Evolutionary conservation across 2,888 invertebrate genomes (phyloP).

Genomic region (Eristalinus aeneus): DNA sequence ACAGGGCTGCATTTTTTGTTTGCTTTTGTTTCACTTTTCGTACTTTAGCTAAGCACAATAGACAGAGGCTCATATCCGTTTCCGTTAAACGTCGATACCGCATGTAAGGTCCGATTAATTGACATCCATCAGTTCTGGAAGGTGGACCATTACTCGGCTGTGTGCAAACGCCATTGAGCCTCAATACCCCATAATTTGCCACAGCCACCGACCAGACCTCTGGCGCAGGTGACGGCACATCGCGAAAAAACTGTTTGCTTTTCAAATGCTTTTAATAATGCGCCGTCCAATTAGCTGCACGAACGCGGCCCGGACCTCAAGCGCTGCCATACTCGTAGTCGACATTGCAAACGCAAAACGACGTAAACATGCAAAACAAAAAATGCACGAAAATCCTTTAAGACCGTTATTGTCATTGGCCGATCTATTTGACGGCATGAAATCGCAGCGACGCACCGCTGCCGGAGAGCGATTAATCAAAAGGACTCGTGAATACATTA

Average conservation of each 20-base stretch:
- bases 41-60: conserved; percentile 16
- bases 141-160: conserved; percentile 53
- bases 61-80: conserved; percentile 71
- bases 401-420: background rate
- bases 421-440: conserved; percentile 22
- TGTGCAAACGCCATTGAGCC: conserved; percentile 18
- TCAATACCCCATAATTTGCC: conserved; percentile 56
- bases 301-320: conserved; percentile 71
- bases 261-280: conserved; percentile 64
- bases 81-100: conserved; percentile 64
- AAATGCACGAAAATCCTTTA: background rate
- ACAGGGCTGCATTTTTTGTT: conserved; percentile 47
- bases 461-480: conserved; percentile 42
- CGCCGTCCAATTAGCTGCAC: conserved; percentile 72
- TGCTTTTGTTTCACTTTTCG: conserved; percentile 17
- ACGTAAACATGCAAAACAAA: background rate
- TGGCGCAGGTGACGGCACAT: conserved; percentile 33
- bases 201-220: background rate
- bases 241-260: conserved; percentile 58
- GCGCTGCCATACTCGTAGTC: background rate
- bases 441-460: conserved; percentile 17
- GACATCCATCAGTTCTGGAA: conserved; percentile 65
- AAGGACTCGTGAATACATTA: conserved; percentile 24
- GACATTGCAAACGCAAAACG: background rate
- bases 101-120: conserved; percentile 65